phyloP scores from a whole-genome alignment of 2,113 vertebrate species.

The Machaerirhynchus nigripectus region DNA sequence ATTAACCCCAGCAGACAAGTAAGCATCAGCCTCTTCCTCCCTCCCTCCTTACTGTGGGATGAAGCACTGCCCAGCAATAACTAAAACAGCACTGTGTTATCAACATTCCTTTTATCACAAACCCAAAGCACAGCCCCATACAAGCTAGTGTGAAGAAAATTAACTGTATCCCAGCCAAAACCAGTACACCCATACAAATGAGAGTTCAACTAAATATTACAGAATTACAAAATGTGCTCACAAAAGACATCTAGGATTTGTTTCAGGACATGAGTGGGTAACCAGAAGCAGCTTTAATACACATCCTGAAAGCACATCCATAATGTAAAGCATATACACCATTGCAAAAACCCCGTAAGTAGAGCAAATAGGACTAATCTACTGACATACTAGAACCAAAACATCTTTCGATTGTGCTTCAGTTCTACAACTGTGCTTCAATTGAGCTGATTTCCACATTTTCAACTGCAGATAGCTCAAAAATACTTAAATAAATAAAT shows the following conservation, averaged over 20 bases:
- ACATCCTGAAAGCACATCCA: neutral
- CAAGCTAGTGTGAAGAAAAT: neutral
- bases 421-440: neutral
- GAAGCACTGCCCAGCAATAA: neutral
- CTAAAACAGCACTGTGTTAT: neutral
- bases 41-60: neutral
- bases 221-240: neutral
- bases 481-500: neutral
- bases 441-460: neutral
- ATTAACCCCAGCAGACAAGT: neutral
- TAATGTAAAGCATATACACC: neutral
- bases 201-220: neutral
- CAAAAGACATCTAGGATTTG: neutral
- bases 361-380: neutral
- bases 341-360: fast-evolving
- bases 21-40: neutral
- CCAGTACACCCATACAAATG: neutral
- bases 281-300: neutral
- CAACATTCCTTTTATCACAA: neutral
- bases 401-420: neutral
- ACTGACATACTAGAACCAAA: neutral
- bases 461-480: neutral
- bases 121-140: neutral
- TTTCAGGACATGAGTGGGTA: neutral
- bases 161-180: neutral